phyloP scores from a whole-genome alignment of 2,888 invertebrate species.

The Myopa testacea region DNA sequence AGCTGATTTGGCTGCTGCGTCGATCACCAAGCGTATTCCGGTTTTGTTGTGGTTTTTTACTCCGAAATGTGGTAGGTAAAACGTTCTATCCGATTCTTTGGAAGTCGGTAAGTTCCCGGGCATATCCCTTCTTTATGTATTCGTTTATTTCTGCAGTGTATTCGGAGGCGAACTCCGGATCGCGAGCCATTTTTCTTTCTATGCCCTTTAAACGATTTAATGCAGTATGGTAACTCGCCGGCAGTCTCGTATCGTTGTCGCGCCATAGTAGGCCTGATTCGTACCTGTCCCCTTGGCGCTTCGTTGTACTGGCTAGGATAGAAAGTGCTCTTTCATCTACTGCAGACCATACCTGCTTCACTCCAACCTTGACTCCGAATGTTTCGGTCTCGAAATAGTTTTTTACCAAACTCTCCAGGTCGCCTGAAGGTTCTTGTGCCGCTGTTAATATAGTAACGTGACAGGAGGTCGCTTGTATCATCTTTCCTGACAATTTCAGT shows the following conservation, averaged over 20 bases:
- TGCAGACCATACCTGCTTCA: background rate
- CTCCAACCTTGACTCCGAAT: background rate
- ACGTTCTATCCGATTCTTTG: too few relatives aligned
- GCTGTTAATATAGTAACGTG: background rate
- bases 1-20: conserved; percentile 5
- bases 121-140: conserved; percentile 1
- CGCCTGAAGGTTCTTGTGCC: background rate
- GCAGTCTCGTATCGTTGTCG: conserved; percentile 21
- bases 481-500: conserved; percentile 2
- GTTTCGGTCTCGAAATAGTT: conserved; percentile 13
- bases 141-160: background rate
- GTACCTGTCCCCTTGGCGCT: conserved; percentile 18
- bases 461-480: background rate
- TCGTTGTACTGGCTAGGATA: conserved; percentile 26
- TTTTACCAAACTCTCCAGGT: background rate
- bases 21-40: conserved; percentile 11
- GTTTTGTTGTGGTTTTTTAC: too few relatives aligned
- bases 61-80: too few relatives aligned
- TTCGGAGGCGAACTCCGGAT: conserved; percentile 28
- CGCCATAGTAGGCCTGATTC: conserved; percentile 37
- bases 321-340: conserved; percentile 28
- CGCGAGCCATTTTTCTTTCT: conserved; percentile 27
- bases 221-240: conserved; percentile 34
- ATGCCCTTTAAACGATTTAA: background rate
- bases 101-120: background rate